These are phyloP conservation scores for Aurelia sp. DNA, from an alignment of 30 jellyfish, hydroid and myxozoan species.

Conservation along the genomic window DNA sequence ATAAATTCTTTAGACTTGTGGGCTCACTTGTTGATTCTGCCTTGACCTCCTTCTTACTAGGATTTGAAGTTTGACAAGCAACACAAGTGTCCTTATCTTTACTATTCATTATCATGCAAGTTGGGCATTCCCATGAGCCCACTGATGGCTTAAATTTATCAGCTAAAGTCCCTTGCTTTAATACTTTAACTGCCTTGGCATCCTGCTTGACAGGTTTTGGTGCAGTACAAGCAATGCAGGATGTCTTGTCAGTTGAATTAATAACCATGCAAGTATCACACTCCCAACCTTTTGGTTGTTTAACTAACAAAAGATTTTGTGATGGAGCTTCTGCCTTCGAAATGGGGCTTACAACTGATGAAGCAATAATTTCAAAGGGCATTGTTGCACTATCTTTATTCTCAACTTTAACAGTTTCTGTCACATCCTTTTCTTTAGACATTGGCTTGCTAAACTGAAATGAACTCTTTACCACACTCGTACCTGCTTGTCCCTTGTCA, in stretches of 20 bases:
- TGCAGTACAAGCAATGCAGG: constrained; percentile 50
- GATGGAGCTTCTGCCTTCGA: too few species aligned
- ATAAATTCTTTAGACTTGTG: neutral
- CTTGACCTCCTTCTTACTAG: constrained; percentile 14
- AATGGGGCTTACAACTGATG: too few species aligned
- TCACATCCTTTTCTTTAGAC: constrained; percentile 11
- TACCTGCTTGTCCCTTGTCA: neutral
- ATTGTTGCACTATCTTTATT: neutral
- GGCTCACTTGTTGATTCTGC: neutral
- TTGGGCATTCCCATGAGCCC: constrained; percentile 72
- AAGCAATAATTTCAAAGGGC: neutral
- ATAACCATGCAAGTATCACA: constrained; percentile 65
- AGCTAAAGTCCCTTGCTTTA: neutral
- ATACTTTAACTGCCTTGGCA: neutral
- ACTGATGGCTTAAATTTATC: constrained; percentile 35
- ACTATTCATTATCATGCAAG: constrained; percentile 55
- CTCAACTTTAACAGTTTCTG: neutral
- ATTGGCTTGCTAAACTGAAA: constrained; percentile 78
- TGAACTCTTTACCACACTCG: neutral
- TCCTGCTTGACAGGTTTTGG: constrained; percentile 3
- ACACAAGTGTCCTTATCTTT: constrained; percentile 27
- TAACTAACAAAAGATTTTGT: neutral
- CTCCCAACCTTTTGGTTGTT: constrained; percentile 56
- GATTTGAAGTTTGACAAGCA: constrained; percentile 59
- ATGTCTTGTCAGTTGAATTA: constrained; percentile 10